Evolutionary conservation across 2,888 invertebrate species (phyloP).

Genomic region (Hofmannophila pseudospretella): DNA sequence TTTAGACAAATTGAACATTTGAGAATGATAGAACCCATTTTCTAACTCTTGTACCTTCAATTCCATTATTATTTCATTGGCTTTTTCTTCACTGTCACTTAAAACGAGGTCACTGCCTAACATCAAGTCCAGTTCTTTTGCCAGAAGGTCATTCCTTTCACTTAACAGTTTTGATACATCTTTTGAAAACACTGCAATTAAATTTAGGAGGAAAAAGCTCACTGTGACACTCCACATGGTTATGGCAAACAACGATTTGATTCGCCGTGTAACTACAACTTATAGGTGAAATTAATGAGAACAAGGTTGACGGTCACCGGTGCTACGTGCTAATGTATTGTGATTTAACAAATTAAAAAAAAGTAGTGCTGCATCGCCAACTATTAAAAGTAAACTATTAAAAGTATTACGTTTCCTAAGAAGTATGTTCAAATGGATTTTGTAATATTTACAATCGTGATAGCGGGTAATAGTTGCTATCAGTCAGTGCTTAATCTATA

Average conservation of each 20-base stretch:
- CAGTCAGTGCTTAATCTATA: not conserved
- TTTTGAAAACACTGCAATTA: slow-evolving; percentile 11
- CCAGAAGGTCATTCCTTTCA: slow-evolving; percentile 61
- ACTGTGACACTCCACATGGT: slow-evolving; percentile 33
- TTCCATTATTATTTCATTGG: slow-evolving; percentile 78
- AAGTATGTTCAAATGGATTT: not conserved
- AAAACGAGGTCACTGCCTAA: slow-evolving; percentile 74
- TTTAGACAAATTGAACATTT: slow-evolving; percentile 78
- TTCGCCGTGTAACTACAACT: slow-evolving; percentile 9
- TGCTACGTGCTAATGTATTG: no score
- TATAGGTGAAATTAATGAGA: slow-evolving; percentile 18
- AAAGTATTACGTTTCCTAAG: not conserved
- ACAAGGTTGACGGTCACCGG: slow-evolving; percentile 29
- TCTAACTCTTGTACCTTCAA: slow-evolving; percentile 72
- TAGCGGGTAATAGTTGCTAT: not conserved
- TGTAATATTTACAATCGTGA: not conserved
- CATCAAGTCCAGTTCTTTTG: slow-evolving; percentile 61
- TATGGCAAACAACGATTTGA: not conserved
- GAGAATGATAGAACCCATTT: slow-evolving; percentile 61
- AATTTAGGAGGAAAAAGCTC: slow-evolving; percentile 11
- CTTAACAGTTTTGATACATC: slow-evolving; percentile 24
- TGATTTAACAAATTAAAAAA: no score
- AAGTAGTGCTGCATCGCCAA: no score
- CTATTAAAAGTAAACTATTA: no score
- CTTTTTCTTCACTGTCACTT: slow-evolving; percentile 68